phyloP scores from a whole-genome alignment of 1,140 invertebrate genomes.

The Drosophila ficusphila region DNA sequence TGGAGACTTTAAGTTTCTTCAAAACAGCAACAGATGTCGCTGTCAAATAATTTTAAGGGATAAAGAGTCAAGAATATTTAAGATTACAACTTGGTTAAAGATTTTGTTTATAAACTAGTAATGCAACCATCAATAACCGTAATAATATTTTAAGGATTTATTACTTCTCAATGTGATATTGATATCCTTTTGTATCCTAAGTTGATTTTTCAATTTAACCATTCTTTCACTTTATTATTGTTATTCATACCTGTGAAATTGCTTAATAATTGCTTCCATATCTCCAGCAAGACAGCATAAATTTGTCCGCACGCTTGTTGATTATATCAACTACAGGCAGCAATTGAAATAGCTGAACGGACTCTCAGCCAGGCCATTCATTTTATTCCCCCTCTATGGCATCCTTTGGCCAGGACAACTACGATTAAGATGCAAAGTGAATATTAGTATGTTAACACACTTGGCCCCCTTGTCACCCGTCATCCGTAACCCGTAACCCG shows the following conservation, averaged over 20 bases:
- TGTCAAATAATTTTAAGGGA: background rate
- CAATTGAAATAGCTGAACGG: constrained; percentile 40
- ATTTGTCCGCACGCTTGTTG: constrained; percentile 53
- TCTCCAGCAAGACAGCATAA: constrained; percentile 28
- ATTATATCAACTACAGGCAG: constrained; percentile 38
- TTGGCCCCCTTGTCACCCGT: constrained; percentile 41
- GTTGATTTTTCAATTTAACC: background rate
- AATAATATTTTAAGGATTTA: too few species aligned
- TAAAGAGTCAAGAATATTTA: too few species aligned
- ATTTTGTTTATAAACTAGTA: too few species aligned
- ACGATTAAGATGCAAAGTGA: constrained; percentile 82
- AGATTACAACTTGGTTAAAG: too few species aligned
- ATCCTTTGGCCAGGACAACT: constrained; percentile 50
- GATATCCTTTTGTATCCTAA: too few species aligned
- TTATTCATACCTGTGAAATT: constrained; percentile 28
- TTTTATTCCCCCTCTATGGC: constrained; percentile 1
- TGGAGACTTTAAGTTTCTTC: constrained; percentile 22
- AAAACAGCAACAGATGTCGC: constrained; percentile 38
- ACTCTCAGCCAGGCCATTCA: constrained; percentile 8
- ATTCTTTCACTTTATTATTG: background rate
- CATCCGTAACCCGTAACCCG: too few species aligned
- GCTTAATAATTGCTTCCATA: constrained; percentile 29
- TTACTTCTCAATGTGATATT: too few species aligned
- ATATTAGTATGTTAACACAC: constrained; percentile 79
- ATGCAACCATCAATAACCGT: background rate